Evolutionary conservation across 1,140 invertebrate species (phyloP).

Genomic region (Conus ventricosus): DNA sequence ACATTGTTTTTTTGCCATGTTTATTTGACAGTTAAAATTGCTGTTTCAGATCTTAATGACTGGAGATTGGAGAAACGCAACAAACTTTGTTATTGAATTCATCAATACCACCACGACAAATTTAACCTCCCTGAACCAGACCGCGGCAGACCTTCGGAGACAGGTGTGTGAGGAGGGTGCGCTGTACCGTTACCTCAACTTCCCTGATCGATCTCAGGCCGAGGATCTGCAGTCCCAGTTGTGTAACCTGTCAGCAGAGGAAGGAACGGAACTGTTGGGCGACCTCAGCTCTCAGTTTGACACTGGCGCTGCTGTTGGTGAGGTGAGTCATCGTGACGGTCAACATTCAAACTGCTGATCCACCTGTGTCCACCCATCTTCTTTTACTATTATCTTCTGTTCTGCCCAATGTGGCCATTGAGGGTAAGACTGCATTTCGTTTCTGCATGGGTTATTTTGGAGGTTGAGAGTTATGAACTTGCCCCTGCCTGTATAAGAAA

Average conservation of each 20-base stretch:
- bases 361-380: no score
- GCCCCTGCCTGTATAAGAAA: no score
- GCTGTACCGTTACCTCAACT: constrained; percentile 40
- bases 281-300: constrained; percentile 47
- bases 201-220: constrained; percentile 39
- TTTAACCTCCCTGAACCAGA: background rate
- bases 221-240: constrained; percentile 40
- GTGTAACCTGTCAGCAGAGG: constrained; percentile 46
- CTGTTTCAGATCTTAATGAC: background rate
- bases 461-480: no score
- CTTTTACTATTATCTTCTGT: no score
- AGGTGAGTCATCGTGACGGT: constrained; percentile 31
- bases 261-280: constrained; percentile 39
- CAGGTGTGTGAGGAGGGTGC: constrained; percentile 38
- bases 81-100: background rate
- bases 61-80: background rate
- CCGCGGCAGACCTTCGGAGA: constrained; percentile 2
- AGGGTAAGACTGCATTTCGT: background rate
- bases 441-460: background rate
- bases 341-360: no score
- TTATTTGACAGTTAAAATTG: no score
- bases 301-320: constrained; percentile 24
- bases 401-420: no score
- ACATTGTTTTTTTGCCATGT: no score
- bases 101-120: background rate